phyloP scores from a whole-genome alignment of 2,888 invertebrate genomes.

The Parnassius smintheus region DNA sequence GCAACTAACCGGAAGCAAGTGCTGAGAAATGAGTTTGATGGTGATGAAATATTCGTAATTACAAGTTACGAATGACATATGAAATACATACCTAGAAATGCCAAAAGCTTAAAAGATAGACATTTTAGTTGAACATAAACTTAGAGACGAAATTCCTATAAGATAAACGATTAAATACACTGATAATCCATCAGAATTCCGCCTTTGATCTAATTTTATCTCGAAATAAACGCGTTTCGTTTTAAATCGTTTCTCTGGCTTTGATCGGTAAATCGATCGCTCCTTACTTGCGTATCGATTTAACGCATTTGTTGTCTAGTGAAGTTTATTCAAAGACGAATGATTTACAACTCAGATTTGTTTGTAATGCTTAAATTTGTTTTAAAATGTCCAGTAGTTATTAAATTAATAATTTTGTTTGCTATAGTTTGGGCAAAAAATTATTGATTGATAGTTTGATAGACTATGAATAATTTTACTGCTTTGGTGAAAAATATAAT shows the following conservation, averaged over 20 bases:
- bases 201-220: slow-evolving; percentile 61
- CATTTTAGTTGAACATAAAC: slow-evolving; percentile 1
- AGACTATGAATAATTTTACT: too few species aligned
- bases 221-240: slow-evolving; percentile 38
- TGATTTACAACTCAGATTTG: not conserved
- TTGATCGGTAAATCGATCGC: slow-evolving; percentile 55
- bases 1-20: not conserved
- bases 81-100: not conserved
- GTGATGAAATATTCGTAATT: not conserved
- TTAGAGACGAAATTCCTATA: slow-evolving; percentile 26
- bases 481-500: too few species aligned
- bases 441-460: too few species aligned
- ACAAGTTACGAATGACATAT: too few species aligned
- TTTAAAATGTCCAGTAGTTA: too few species aligned
- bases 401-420: too few species aligned
- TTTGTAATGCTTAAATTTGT: too few species aligned
- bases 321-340: slow-evolving; percentile 15
- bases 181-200: slow-evolving; percentile 12
- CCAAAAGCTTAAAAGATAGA: slow-evolving; percentile 2
- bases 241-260: slow-evolving; percentile 50
- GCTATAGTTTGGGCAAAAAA: too few species aligned
- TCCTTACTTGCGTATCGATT: slow-evolving; percentile 32
- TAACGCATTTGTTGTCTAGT: slow-evolving; percentile 19
- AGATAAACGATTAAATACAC: not conserved
- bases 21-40: not conserved